Evolutionary conservation across 2,113 vertebrate species (phyloP).

Genomic region (Perognathus longimembris): DNA sequence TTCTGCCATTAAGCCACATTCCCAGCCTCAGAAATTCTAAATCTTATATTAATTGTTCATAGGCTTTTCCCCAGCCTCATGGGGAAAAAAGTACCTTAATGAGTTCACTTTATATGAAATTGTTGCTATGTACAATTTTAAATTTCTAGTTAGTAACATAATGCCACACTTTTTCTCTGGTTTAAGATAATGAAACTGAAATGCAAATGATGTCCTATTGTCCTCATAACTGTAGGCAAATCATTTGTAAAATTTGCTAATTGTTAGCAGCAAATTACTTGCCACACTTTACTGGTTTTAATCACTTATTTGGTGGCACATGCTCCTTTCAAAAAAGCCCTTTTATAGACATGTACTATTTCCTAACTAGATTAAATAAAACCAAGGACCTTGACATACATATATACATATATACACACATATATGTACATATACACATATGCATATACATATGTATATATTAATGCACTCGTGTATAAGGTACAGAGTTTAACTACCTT

Average conservation of each 20-base stretch:
- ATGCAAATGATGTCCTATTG: constrained; percentile 4
- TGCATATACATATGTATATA: not conserved
- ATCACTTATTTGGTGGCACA: constrained; percentile 5
- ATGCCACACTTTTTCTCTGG: not conserved
- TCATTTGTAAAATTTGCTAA: constrained; percentile 11
- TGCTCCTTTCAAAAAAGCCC: not conserved
- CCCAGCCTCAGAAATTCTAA: constrained; percentile 48
- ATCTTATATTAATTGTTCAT: not conserved
- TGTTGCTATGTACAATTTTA: not conserved
- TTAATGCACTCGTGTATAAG: not conserved
- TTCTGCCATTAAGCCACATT: too few relatives aligned
- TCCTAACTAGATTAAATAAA: constrained; percentile 56
- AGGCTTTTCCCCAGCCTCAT: not conserved
- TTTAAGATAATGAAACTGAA: constrained; percentile 20
- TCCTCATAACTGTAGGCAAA: constrained; percentile 36
- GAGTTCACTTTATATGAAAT: constrained; percentile 14
- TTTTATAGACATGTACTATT: constrained; percentile 3
- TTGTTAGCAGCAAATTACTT: constrained; percentile 45
- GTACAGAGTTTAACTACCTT: not conserved
- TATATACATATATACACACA: not conserved
- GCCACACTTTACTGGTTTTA: constrained; percentile 2
- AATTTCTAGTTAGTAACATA: not conserved
- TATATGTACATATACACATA: not conserved
- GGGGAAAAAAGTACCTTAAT: not conserved
- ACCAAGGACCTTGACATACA: not conserved